A percentile compares a stretch with the other conserved stretches of the same genome.
These are phyloP conservation scores for Anabas testudineus DNA, from an alignment of 2,797 vertebrate species.

Conservation along the genomic window DNA sequence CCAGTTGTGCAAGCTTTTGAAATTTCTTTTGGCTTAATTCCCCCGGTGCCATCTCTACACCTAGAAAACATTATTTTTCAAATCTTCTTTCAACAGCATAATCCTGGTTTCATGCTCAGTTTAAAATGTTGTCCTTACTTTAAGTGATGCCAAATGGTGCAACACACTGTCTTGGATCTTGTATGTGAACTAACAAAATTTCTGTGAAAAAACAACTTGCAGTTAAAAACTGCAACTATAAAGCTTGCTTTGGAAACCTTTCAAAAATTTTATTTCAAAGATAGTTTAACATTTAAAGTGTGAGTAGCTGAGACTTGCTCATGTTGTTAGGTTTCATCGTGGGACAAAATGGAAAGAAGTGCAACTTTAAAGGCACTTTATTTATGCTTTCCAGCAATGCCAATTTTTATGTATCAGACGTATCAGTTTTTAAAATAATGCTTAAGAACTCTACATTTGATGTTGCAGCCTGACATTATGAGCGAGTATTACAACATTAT, in stretches of 20 bases:
- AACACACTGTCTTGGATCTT: constrained; percentile 10
- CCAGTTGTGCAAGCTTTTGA: constrained; percentile 82
- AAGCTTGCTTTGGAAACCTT: constrained; percentile 4
- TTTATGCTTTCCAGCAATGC: background rate
- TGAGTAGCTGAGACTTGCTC: constrained; percentile 21
- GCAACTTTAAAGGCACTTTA: constrained; percentile 2
- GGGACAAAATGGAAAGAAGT: background rate
- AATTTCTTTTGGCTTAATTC: constrained; percentile 79
- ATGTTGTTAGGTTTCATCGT: background rate
- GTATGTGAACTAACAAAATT: background rate
- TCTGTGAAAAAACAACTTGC: constrained; percentile 5
- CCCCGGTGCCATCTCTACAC: constrained; percentile 74
- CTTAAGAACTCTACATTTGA: background rate
- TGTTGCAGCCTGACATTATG: background rate
- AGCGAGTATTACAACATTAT: background rate
- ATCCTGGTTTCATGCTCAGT: constrained; percentile 61
- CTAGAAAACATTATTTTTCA: constrained; percentile 31
- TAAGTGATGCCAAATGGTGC: constrained; percentile 18
- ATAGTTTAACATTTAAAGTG: too few species aligned
- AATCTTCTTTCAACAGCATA: constrained; percentile 71
- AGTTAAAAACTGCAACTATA: background rate
- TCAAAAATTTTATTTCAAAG: background rate
- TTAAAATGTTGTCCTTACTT: constrained; percentile 71
- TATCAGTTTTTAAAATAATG: background rate
- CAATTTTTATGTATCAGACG: background rate